Base-by-base conservation (phyloP, 2,113 vertebrate genomes). In the Chitala chitala region DNA sequence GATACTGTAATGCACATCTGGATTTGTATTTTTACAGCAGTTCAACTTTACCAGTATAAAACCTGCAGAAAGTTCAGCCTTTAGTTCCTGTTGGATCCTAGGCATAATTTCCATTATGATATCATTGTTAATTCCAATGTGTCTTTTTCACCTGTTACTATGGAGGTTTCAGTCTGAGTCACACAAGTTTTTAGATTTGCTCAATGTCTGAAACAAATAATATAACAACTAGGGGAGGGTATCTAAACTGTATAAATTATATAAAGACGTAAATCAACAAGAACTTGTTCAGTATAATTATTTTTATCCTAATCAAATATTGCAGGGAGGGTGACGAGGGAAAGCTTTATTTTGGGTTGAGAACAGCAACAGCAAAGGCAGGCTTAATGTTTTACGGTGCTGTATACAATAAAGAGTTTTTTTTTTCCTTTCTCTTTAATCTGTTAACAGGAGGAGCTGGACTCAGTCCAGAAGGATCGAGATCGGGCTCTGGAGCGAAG, bases 401-500 rank as follows among this genome's bases (percentile, higher is more conserved):
- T n/a, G 15, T 38, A 33, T 13, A 63, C 31, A 8, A 6, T 1
- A 20, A 17, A 36, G 59, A 3, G n/a, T 42, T 6, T 40, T 51
- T 20, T 22, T 4, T 20, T 15, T 12, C 9, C 6, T 51, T n/a
- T 59, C 38, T 48, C 10, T 79, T 40, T 53, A 24, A 7, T 5
- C 3, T 48, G 20, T 36, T 10, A 26, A 33, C 84, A 95, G 91
- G 86, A 81, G 79, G 88, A 93, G 64, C 72, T 92, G 75, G 71
- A 87, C 71, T 77, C 83, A 53, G 83, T 90, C 78, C 90, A 84
- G 76, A 81, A 86, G 83, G 92, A 92, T 78, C 88, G 87, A 81
- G 92, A 92, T 78, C 77, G 80, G 15, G 86, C 87, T 69, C 71
- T 91, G 79, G 84, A 91, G 68, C 87, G 83, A 5, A 89, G 87